These are phyloP conservation scores for Hyphantria cunea DNA, from an alignment of 1,140 invertebrate genomes.

Conservation along the genomic window DNA sequence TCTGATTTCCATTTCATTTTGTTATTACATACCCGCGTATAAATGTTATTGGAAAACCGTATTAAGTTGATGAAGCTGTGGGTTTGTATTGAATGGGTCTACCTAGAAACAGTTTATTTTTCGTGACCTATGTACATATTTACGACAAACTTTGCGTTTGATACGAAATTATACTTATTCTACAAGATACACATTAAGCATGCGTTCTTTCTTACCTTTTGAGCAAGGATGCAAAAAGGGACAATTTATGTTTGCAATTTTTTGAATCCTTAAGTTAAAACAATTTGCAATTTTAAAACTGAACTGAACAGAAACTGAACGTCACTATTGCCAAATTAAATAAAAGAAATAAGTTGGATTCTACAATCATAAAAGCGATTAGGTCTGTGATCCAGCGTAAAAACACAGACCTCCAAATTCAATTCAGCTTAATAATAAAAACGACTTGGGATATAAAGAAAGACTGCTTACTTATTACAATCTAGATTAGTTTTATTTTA, in stretches of 20 bases:
- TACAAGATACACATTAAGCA: too few species aligned
- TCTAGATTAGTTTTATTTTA: too few species aligned
- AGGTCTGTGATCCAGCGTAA: background rate
- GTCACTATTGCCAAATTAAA: background rate
- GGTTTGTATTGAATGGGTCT: constrained; percentile 15
- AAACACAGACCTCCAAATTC: constrained; percentile 2
- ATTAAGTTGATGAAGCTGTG: constrained; percentile 30
- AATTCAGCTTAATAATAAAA: constrained; percentile 15
- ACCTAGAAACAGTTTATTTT: background rate
- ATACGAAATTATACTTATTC: too few species aligned
- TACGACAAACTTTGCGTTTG: too few species aligned
- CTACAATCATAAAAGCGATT: background rate
- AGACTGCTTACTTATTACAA: background rate
- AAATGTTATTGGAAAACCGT: constrained; percentile 43
- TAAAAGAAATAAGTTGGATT: constrained; percentile 13
- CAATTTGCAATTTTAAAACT: constrained; percentile 14
- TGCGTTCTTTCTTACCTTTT: constrained; percentile 1
- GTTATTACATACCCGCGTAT: constrained; percentile 39
- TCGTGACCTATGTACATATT: too few species aligned
- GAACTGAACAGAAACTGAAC: too few species aligned
- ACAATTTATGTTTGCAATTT: constrained; percentile 8
- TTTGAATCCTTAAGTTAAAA: constrained; percentile 2
- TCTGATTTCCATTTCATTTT: constrained; percentile 51
- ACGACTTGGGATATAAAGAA: constrained; percentile 7
- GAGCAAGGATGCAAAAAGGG: too few species aligned